A percentile compares a stretch with the other conserved stretches of the same genome.
Conservation (phyloP, 1,140 invertebrate genomes). For the Vanessa tameamea region DNA sequence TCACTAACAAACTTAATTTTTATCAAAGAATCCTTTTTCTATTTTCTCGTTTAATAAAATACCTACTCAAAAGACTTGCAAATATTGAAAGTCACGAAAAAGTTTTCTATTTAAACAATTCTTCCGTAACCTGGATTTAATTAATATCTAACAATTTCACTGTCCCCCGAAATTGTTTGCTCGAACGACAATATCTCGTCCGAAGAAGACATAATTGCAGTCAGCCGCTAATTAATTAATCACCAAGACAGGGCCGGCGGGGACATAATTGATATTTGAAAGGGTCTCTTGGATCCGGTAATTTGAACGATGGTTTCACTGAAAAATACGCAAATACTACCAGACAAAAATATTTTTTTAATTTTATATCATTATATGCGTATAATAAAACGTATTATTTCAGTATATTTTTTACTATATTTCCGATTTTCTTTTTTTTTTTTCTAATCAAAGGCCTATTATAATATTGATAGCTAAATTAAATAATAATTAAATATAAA, state of each 20-base stretch:
- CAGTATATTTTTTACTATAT: no score
- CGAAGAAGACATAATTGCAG: conserved; percentile 40
- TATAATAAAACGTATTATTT: neutral
- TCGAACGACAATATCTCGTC: conserved; percentile 41
- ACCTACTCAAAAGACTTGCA: no score
- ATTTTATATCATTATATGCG: neutral
- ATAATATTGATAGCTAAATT: no score
- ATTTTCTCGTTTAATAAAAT: no score
- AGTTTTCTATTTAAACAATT: neutral
- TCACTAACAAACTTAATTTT: no score
- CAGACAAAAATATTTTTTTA: neutral
- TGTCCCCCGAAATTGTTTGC: conserved; percentile 13
- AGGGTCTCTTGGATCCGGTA: conserved; percentile 32
- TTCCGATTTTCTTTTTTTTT: no score
- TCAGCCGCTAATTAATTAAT: conserved; percentile 44
- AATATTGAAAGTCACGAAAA: conserved; percentile 14
- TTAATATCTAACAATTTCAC: conserved; percentile 17
- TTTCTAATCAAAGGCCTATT: no score
- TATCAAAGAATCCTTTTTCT: no score
- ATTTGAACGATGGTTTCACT: conserved; percentile 22
- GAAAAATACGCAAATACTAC: conserved; percentile 13
- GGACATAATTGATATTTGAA: conserved; percentile 44
- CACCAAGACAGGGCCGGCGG: conserved; percentile 34
- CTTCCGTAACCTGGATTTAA: conserved; percentile 6
- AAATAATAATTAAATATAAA: no score